These are phyloP conservation scores for Phaedon cochleariae DNA, from an alignment of 2,888 invertebrate genomes.

Conservation along the genomic window DNA sequence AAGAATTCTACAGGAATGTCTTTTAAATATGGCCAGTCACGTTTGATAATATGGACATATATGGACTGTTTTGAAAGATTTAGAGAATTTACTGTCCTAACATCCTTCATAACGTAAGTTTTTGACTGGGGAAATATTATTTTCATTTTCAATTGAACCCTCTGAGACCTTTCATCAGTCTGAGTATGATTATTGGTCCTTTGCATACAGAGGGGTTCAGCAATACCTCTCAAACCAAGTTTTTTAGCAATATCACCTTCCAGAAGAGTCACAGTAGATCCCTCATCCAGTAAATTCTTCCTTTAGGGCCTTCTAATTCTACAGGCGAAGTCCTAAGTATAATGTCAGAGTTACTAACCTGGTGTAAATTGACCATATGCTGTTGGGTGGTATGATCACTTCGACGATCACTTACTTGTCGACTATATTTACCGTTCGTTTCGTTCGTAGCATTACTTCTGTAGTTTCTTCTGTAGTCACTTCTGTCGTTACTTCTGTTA, in stretches of 20 bases:
- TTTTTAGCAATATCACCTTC: conserved; percentile 4
- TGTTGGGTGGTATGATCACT: too few species aligned
- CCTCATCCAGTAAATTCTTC: conserved; percentile 1
- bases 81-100: conserved; percentile 14
- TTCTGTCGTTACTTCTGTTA: too few species aligned
- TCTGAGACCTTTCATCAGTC: neutral
- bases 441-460: too few species aligned
- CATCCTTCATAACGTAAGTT: conserved; percentile 13
- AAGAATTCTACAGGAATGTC: neutral
- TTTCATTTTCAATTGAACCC: neutral
- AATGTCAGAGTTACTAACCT: neutral
- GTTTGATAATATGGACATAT: neutral
- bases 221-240: conserved; percentile 3
- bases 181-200: conserved; percentile 9
- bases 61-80: conserved; percentile 17
- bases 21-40: neutral
- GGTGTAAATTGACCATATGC: too few species aligned
- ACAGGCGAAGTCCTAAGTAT: neutral
- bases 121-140: neutral
- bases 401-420: too few species aligned
- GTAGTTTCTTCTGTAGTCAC: too few species aligned
- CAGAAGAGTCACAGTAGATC: conserved; percentile 11
- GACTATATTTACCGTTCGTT: too few species aligned
- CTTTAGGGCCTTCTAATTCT: neutral
- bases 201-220: conserved; percentile 12